Evolutionary conservation across 1,140 invertebrate genomes (phyloP).

Genomic region (Drosophila malerkotliana): DNA sequence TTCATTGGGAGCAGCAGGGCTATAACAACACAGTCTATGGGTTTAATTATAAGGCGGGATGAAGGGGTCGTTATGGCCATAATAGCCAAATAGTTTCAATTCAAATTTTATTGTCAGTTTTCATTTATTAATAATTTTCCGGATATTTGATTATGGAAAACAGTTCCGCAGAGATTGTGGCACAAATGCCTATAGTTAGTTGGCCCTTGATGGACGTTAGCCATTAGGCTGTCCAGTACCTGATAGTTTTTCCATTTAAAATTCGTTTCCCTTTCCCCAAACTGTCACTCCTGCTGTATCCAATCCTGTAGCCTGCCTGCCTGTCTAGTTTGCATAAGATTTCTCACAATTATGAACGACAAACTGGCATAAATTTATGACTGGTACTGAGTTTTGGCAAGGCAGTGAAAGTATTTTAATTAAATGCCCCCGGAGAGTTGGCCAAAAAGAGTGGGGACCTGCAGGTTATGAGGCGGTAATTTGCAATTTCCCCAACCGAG

Average conservation of each 20-base stretch:
- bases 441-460: slow-evolving; percentile 32
- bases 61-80: slow-evolving; percentile 42
- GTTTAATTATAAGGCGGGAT: slow-evolving; percentile 69
- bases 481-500: slow-evolving; percentile 67
- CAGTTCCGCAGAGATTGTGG: background rate
- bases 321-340: slow-evolving; percentile 26
- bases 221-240: slow-evolving; percentile 15
- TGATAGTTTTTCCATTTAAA: slow-evolving; percentile 6
- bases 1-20: slow-evolving; percentile 64
- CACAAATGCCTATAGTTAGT: background rate
- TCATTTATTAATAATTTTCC: slow-evolving; percentile 29
- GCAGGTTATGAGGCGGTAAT: slow-evolving; percentile 72
- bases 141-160: background rate
- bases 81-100: slow-evolving; percentile 47
- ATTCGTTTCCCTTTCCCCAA: slow-evolving; percentile 9
- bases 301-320: slow-evolving; percentile 19
- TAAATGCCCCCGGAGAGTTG: slow-evolving; percentile 37
- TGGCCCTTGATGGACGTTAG: slow-evolving; percentile 14
- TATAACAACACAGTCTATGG: slow-evolving; percentile 65
- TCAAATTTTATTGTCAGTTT: slow-evolving; percentile 53
- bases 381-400: slow-evolving; percentile 38
- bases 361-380: slow-evolving; percentile 51
- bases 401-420: slow-evolving; percentile 80
- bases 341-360: slow-evolving; percentile 68
- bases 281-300: slow-evolving; percentile 6